phyloP scores from a whole-genome alignment of 2,797 vertebrate genomes.

The Uromys caudimaculatus region DNA sequence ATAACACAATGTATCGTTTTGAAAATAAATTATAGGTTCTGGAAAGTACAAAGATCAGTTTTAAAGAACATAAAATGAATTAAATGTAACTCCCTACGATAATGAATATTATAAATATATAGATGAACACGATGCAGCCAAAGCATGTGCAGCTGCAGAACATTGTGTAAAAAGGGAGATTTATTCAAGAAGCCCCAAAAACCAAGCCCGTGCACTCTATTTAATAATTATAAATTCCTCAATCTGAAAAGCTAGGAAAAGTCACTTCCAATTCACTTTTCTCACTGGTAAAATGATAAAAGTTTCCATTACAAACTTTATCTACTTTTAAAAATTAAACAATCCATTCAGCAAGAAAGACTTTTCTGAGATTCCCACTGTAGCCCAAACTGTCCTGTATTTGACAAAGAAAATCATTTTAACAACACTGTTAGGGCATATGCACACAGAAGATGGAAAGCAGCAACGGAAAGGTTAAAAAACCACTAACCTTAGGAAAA shows the following conservation, averaged over 20 bases:
- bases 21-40: conserved; percentile 11
- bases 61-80: not conserved
- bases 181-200: not conserved
- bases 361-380: not conserved
- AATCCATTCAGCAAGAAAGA: not conserved
- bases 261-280: not conserved
- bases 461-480: not conserved
- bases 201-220: not conserved
- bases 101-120: not conserved
- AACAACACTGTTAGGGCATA: not conserved
- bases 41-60: not conserved
- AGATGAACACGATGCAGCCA: not conserved
- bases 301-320: not conserved
- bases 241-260: not conserved
- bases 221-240: conserved; percentile 11
- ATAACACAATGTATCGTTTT: not conserved
- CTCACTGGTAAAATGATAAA: not conserved
- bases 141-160: not conserved
- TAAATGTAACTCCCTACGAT: conserved; percentile 2
- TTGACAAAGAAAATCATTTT: not conserved
- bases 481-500: not conserved
- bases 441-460: not conserved
- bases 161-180: not conserved
- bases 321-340: not conserved
- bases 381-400: not conserved